Evolutionary conservation across 2,797 vertebrate species (phyloP).

Genomic region (Argentina silus): DNA sequence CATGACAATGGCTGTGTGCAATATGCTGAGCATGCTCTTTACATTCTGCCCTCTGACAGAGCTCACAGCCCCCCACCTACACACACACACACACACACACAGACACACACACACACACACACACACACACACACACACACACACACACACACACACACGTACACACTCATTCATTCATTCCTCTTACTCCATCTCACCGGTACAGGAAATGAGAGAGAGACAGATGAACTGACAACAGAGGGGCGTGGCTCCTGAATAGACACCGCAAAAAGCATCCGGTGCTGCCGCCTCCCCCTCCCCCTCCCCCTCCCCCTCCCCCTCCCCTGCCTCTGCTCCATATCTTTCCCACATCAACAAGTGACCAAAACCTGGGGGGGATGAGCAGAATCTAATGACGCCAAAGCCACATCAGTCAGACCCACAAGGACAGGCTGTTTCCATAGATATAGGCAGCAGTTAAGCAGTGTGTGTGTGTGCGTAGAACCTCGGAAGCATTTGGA

Average conservation of each 20-base stretch:
- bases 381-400: conserved; percentile 56
- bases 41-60: conserved; percentile 31
- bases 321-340: conserved; percentile 19
- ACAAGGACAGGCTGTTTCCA: conserved; percentile 63
- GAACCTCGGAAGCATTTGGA: conserved; percentile 1
- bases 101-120: conserved; percentile 6
- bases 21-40: conserved; percentile 75
- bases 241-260: conserved; percentile 56
- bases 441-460: neutral
- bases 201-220: neutral
- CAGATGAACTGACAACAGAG: conserved; percentile 36
- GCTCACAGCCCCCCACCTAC: conserved; percentile 5
- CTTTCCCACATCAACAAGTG: conserved; percentile 65
- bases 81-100: conserved; percentile 2
- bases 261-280: conserved; percentile 20
- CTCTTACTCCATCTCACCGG: neutral
- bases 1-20: conserved; percentile 67
- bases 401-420: conserved; percentile 64
- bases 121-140: conserved; percentile 18
- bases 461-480: neutral
- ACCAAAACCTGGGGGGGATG: conserved; percentile 41
- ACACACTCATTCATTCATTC: neutral
- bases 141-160: conserved; percentile 25
- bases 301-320: conserved; percentile 15
- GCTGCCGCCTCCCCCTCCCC: neutral